These are phyloP conservation scores for Reticulitermes speratus DNA, from an alignment of 1,140 invertebrate genomes.

Conservation along the genomic window DNA sequence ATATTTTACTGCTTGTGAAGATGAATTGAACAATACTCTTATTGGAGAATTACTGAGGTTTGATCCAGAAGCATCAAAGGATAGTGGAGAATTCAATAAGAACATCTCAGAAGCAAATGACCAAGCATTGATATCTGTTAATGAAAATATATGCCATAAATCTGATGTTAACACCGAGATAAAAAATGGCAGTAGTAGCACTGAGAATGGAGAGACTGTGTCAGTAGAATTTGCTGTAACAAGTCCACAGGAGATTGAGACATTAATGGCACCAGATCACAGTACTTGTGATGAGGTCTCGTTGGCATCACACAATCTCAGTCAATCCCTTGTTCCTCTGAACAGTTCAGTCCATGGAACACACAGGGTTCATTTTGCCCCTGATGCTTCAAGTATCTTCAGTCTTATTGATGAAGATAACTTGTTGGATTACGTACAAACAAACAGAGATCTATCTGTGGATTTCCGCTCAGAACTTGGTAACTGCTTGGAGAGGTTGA, in stretches of 20 bases:
- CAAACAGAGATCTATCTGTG: conserved; percentile 54
- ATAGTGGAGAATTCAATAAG: neutral
- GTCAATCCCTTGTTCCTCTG: conserved; percentile 36
- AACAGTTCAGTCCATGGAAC: neutral
- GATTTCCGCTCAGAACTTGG: conserved; percentile 61
- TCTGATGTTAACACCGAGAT: neutral
- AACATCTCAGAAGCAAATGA: no score
- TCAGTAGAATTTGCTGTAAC: neutral
- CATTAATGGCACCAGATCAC: neutral
- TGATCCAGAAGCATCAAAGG: neutral
- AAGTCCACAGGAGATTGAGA: neutral
- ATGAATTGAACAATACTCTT: conserved; percentile 72
- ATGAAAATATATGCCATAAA: neutral
- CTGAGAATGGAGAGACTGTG: neutral
- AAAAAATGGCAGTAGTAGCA: neutral
- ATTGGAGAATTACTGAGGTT: conserved; percentile 57
- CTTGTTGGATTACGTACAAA: conserved; percentile 46
- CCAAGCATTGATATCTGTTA: neutral
- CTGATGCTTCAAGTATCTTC: conserved; percentile 61
- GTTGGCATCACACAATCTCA: neutral
- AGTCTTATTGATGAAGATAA: conserved; percentile 56
- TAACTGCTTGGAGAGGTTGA: conserved; percentile 62
- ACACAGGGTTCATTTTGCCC: conserved; percentile 61
- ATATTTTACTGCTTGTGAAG: conserved; percentile 71
- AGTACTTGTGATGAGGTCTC: neutral